Conservation (phyloP, 1,140 invertebrate species). For the Muscidifurax raptorellus region DNA sequence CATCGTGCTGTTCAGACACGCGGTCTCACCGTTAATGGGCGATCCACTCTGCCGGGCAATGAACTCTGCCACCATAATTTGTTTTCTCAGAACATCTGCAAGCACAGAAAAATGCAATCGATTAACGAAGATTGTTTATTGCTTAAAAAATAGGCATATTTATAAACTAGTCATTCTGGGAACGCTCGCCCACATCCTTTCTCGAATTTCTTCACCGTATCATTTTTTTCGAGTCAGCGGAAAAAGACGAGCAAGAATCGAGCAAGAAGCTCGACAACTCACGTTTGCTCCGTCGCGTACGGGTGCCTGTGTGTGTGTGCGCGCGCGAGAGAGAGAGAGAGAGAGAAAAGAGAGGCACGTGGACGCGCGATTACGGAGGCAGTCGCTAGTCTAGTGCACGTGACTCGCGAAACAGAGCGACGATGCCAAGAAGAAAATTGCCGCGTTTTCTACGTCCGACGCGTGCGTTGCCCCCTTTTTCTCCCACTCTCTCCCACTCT, state of each 20-base stretch:
- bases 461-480: conserved; percentile 19
- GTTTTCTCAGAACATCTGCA: conserved; percentile 82
- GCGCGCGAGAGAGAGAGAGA: neutral
- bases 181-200: neutral
- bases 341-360: conserved; percentile 32
- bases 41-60: conserved; percentile 84
- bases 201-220: conserved; percentile 1
- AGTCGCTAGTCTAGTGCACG: conserved; percentile 15
- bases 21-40: conserved; percentile 81
- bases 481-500: neutral
- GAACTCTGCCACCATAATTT: conserved; percentile 91
- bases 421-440: conserved; percentile 46
- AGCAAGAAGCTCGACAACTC: neutral
- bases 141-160: no score
- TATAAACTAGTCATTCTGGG: conserved; percentile 13
- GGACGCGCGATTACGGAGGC: neutral
- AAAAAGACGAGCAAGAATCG: neutral
- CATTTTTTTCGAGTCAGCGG: neutral
- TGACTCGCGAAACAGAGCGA: conserved; percentile 6
- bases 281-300: conserved; percentile 30
- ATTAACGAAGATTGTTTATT: neutral
- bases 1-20: conserved; percentile 77
- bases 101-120: conserved; percentile 58
- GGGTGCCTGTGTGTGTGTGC: neutral
- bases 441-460: conserved; percentile 17